Evolutionary conservation across 2,888 invertebrate genomes (phyloP), one percentile per base, ranked within the genome.

Genomic region (Tetranychus piercei): DNA sequence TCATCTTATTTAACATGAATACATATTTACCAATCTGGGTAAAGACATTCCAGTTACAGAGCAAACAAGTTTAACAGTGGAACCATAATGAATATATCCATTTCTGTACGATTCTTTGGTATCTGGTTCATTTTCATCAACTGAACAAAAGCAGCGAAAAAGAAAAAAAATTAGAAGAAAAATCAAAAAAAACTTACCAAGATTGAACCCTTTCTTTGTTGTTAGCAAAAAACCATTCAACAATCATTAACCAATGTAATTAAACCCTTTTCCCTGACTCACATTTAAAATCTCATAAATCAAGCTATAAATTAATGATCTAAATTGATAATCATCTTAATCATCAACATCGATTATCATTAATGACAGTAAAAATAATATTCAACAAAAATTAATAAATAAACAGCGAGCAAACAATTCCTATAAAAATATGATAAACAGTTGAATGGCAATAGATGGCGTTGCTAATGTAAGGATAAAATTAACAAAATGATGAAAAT

Each of bases 1-100:
- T 9, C 55, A 55, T 55, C 11, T 55, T 55, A 55, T 15, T 55
- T 71, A 64, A 43, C 73, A 67, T 3, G 34, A 34, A 34, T 34
- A 34, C 34, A 71, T 64, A 70, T 76, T 44, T 73, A 97, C 94
- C 79, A 99, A 87, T 79, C 96, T 87, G 0, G 99, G 99, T 79
- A 99, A 84, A 6, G 97, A 96, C 94, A 99, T 97, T 77, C 97
- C 97, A 1, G 97, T 97, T 43, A 96, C 95, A 22, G 95, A 94
- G 83, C 99, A 99, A n/a, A 99, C 97, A 73, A 99, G 86, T 82
- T 99, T 99, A 44, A 99, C 94, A 4, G 97, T 97, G 74, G 94
- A 90, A 8, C 99, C 99, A 82, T 99, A 99, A 83, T 99, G 97
- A 74, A 99, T 96, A 84, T 96, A 99, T 67, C 97, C 99, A 84